Percentiles rank a stretch among this genome's conserved stretches.
These are phyloP conservation scores for Xanthorhoe spadicearia DNA, from an alignment of 2,888 invertebrate species.

Conservation along the genomic window DNA sequence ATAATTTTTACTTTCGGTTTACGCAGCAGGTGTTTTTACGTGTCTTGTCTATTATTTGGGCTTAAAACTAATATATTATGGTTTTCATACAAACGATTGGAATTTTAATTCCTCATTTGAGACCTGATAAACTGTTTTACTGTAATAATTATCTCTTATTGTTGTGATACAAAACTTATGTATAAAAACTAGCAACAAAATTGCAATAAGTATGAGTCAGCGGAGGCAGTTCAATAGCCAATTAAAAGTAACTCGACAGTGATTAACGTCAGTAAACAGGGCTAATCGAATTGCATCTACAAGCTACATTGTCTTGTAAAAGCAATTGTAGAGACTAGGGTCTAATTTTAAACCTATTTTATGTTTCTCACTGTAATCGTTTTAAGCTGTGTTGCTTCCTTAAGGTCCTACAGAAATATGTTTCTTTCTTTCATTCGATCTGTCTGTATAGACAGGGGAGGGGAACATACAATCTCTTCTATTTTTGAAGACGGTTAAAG, in stretches of 20 bases:
- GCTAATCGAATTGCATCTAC: slow-evolving; percentile 37
- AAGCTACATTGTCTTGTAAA: slow-evolving; percentile 10
- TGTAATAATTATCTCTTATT: not conserved
- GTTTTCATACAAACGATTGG: no score
- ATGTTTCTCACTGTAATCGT: not conserved
- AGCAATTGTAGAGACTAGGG: slow-evolving; percentile 9
- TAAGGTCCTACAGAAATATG: no score
- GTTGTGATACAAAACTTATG: not conserved
- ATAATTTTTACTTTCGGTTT: not conserved
- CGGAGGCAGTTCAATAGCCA: slow-evolving; percentile 35
- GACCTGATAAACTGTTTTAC: no score
- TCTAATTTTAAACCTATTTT: not conserved
- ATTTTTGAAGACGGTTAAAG: no score
- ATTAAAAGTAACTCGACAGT: slow-evolving; percentile 35
- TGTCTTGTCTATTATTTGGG: not conserved
- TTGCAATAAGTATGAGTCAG: slow-evolving; percentile 26
- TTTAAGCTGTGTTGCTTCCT: no score
- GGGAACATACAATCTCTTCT: no score
- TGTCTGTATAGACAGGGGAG: no score
- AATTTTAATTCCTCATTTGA: no score
- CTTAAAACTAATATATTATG: no score
- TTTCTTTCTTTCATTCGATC: no score
- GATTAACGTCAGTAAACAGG: slow-evolving; percentile 35
- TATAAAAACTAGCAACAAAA: slow-evolving; percentile 13
- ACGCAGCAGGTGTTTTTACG: not conserved